phyloP scores from a whole-genome alignment of 2,113 vertebrate genomes.

The Bubo scandiacus region DNA sequence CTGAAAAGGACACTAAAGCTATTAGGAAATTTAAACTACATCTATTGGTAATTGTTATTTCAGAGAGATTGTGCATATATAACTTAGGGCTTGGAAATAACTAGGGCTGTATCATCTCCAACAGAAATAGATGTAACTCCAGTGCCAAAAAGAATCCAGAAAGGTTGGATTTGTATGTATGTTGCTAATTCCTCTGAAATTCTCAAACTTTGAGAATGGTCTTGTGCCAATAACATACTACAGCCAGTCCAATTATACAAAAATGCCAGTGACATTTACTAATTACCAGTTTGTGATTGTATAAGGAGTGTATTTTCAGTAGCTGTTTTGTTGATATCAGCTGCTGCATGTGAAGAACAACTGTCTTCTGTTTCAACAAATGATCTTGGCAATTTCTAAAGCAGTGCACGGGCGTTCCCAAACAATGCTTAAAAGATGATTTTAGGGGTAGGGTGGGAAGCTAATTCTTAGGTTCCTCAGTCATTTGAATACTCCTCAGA shows the following conservation, averaged over 20 bases:
- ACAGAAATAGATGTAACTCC: neutral
- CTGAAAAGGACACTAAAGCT: neutral
- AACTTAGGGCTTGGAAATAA: neutral
- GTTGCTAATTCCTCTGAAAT: neutral
- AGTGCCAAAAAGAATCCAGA: neutral
- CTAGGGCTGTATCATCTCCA: neutral
- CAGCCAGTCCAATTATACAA: neutral
- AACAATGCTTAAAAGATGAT: neutral
- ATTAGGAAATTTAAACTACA: neutral
- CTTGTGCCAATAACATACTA: neutral
- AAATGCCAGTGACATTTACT: neutral
- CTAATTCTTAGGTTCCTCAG: neutral
- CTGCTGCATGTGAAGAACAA: conserved; percentile 19
- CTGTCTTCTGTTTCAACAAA: conserved; percentile 31
- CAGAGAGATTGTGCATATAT: neutral
- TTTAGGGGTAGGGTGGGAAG: neutral
- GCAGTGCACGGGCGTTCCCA: neutral
- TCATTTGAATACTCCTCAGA: neutral
- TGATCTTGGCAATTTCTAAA: conserved; percentile 15
- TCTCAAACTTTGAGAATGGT: neutral
- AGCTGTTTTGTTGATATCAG: neutral
- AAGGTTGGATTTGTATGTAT: neutral
- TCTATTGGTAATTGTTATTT: neutral
- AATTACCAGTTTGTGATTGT: neutral
- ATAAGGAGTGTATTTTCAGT: neutral